Conservation (phyloP, 1,140 invertebrate species). For the Caerostris darwini region DNA sequence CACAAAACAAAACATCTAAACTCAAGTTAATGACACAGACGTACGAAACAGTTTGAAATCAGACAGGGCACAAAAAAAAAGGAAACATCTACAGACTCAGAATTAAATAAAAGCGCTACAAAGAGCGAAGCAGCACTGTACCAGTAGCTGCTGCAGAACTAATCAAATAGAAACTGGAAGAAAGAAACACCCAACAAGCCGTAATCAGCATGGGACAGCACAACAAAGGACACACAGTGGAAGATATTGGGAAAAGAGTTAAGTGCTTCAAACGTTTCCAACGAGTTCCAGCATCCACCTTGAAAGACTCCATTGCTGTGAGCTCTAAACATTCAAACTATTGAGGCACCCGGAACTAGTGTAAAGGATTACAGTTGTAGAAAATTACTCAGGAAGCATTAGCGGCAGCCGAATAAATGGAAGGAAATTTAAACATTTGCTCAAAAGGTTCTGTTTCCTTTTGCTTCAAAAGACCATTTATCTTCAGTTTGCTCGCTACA, state of each 20-base stretch:
- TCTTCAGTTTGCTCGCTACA: too few relatives aligned
- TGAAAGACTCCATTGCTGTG: not conserved
- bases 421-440: not conserved
- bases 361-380: not conserved
- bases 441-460: not conserved
- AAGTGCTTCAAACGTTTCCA: not conserved
- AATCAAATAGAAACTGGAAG: not conserved
- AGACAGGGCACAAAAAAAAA: too few relatives aligned
- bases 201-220: not conserved
- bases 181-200: constrained; percentile 1
- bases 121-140: too few relatives aligned
- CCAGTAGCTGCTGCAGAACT: not conserved
- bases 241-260: not conserved
- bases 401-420: not conserved
- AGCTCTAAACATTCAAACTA: not conserved
- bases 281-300: not conserved
- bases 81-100: too few relatives aligned
- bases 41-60: too few relatives aligned
- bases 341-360: not conserved
- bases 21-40: too few relatives aligned
- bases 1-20: too few relatives aligned
- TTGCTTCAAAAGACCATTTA: not conserved
- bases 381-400: not conserved
- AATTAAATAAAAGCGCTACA: too few relatives aligned
- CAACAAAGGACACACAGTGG: not conserved